Evolutionary conservation across 2,888 invertebrate species (phyloP), one percentile per base, ranked within the genome.

Genomic region (Gibbula magus): DNA sequence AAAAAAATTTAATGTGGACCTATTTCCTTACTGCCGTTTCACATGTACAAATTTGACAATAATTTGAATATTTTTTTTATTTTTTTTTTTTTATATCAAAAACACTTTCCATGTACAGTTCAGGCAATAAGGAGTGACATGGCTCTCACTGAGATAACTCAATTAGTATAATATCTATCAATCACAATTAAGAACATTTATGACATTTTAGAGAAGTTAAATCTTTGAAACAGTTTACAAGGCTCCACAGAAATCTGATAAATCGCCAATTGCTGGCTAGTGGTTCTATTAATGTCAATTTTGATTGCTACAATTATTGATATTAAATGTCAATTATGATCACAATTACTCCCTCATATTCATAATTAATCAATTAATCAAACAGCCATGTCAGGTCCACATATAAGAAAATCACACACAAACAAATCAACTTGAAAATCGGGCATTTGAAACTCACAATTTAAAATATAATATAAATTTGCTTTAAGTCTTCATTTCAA

Each of bases 321-420:
- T 20, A 70, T 20, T 16, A 39, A 70, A 29, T 39, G 70, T 35
- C 70, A 70, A 32, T 32, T 32, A 32, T 39, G 29, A 35, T 45
- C 13, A 45, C 45, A 45, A 45, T 45, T 45, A 45, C 45, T 45
- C 45, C 35, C 45, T 45, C 5, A 70, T 20, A 35, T 70, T 32
- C 20, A 70, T 70, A 35, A 70, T 35, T 35, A 70, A 32, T 70
- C 20, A 35, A 18, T 29, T 35, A 35, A 70, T 39, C 29, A 70
- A 13, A 70, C 35, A 70, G 70, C 70, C 70, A 70, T 70, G 70
- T 70, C 32, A 70, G 70, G 70, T 70, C 70, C 70, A 70, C 70
- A 70, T 70, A 29, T 70, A 35, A 18, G 35, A 70, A 20, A 32
- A 70, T 39, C 18, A 70, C 70, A 70, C 70, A 70, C 20, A 20